phyloP scores from a whole-genome alignment of 2,797 vertebrate genomes.

The Pangasius sanitwongsei region DNA sequence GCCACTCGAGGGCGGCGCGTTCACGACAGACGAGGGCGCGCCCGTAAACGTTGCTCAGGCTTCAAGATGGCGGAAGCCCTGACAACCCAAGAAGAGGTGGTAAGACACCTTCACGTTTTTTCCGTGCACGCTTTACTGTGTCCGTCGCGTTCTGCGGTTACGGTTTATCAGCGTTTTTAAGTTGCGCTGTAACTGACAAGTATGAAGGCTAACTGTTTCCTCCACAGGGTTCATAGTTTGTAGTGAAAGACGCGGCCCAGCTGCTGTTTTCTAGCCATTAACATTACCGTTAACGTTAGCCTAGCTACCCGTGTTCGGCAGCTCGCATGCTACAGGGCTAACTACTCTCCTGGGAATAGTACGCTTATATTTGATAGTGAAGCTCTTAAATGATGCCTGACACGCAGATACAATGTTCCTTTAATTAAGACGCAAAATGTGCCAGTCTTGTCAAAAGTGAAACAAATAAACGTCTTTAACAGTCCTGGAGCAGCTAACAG shows the following conservation, averaged over 20 bases:
- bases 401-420: too few relatives aligned
- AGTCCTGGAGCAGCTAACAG: neutral
- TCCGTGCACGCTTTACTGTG: neutral
- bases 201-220: neutral
- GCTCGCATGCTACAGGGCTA: neutral
- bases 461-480: neutral
- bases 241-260: conserved; percentile 16
- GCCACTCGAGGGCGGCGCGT: conserved; percentile 18
- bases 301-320: neutral
- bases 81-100: conserved; percentile 85
- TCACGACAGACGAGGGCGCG: conserved; percentile 69
- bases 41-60: conserved; percentile 80
- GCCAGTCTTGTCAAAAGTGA: neutral
- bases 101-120: conserved; percentile 68
- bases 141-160: neutral
- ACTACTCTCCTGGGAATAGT: neutral
- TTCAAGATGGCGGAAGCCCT: conserved; percentile 89
- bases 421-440: neutral
- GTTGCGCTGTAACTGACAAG: neutral
- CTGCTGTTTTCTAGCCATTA: conserved; percentile 1
- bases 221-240: neutral
- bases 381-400: neutral
- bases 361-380: neutral
- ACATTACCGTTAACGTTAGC: neutral
- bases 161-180: neutral